Conservation (phyloP, 30 jellyfish, hydroid and myxozoan genomes). For the Hydra vulgaris region DNA sequence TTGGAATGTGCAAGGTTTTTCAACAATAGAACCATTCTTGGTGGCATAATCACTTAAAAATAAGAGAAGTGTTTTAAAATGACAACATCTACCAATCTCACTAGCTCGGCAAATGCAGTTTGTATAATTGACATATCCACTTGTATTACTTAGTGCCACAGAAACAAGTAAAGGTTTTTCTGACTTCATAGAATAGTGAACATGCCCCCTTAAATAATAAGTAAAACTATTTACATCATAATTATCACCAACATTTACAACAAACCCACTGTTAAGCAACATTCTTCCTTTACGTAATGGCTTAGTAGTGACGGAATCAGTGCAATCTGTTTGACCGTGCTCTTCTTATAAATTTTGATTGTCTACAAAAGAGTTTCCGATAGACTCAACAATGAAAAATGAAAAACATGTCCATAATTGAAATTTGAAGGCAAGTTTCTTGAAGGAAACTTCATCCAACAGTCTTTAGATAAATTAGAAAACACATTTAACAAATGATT, state of each 20-base stretch:
- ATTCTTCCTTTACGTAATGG: slow-evolving; percentile 17
- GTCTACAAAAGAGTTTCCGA: no score
- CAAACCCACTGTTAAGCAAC: slow-evolving; percentile 21
- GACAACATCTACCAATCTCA: slow-evolving; percentile 52
- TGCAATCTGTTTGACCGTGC: no score
- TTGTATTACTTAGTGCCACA: slow-evolving; percentile 30
- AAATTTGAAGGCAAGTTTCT: no score
- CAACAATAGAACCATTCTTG: no score
- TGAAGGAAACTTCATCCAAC: no score
- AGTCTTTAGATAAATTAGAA: no score
- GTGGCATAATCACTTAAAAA: slow-evolving; percentile 37
- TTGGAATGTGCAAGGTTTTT: slow-evolving; percentile 48
- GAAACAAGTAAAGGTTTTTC: slow-evolving; percentile 28
- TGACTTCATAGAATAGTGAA: slow-evolving; percentile 47
- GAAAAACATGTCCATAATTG: no score
- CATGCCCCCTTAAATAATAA: slow-evolving; percentile 44
- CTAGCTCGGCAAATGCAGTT: slow-evolving; percentile 23
- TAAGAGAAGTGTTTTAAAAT: slow-evolving; percentile 47
- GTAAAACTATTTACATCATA: slow-evolving; percentile 16
- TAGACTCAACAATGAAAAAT: no score
- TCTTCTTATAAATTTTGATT: no score
- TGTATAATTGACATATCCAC: slow-evolving; percentile 23
- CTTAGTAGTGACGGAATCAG: no score
- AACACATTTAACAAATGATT: no score
- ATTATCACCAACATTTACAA: slow-evolving; percentile 24